phyloP scores from a whole-genome alignment of 2,113 vertebrate species.

The Engystomops pustulosus region DNA sequence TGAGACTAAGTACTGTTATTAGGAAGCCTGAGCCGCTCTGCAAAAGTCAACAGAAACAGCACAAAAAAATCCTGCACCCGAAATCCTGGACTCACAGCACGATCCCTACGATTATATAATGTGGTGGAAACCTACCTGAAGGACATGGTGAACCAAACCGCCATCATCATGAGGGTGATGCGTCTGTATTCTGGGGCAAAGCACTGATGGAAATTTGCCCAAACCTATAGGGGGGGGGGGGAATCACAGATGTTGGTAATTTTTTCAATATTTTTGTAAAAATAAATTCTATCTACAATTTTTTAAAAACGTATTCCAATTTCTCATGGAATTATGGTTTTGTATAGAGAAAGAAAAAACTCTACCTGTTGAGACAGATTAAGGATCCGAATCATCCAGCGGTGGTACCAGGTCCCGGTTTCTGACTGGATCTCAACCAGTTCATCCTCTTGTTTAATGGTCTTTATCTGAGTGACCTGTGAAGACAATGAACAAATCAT shows the following conservation, averaged over 20 bases:
- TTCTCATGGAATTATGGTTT: too few relatives aligned
- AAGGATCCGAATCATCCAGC: slow-evolving; percentile 86
- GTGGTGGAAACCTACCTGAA: slow-evolving; percentile 85
- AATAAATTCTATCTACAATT: too few relatives aligned
- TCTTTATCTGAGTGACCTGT: slow-evolving; percentile 97
- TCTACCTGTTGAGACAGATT: slow-evolving; percentile 89
- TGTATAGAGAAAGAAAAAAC: too few relatives aligned
- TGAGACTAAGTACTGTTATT: neutral
- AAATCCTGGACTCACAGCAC: too few relatives aligned
- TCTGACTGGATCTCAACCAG: slow-evolving; percentile 89
- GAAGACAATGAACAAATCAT: too few relatives aligned
- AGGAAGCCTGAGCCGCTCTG: neutral
- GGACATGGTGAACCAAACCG: slow-evolving; percentile 97
- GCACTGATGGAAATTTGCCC: slow-evolving; percentile 87
- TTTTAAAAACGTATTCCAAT: too few relatives aligned
- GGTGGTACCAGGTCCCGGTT: slow-evolving; percentile 85
- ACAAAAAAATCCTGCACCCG: neutral
- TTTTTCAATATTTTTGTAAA: too few relatives aligned
- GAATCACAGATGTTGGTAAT: too few relatives aligned
- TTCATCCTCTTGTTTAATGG: slow-evolving; percentile 91
- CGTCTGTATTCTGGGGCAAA: slow-evolving; percentile 89
- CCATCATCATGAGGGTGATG: slow-evolving; percentile 96
- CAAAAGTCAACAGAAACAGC: neutral
- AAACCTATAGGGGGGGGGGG: slow-evolving; percentile 81
- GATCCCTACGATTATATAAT: too few relatives aligned